These are phyloP conservation scores for Hypselothyrea guttata DNA, from an alignment of 2,888 invertebrate species.

Conservation along the genomic window DNA sequence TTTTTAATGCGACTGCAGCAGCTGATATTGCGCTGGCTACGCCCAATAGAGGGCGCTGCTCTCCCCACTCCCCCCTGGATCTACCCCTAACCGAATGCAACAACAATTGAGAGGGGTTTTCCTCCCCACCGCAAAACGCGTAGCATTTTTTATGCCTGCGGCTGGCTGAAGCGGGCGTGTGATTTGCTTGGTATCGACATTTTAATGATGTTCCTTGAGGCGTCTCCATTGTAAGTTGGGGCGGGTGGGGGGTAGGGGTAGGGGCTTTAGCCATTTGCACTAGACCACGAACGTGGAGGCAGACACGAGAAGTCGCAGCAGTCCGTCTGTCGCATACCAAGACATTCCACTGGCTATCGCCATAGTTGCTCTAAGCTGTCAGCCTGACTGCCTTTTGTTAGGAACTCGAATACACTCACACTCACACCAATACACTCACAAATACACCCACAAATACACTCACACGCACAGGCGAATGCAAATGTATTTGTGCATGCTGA, in stretches of 20 bases:
- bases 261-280: constrained; percentile 46
- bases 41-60: constrained; percentile 32
- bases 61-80: not conserved
- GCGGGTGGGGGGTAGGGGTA: not conserved
- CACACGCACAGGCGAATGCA: constrained; percentile 7
- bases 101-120: constrained; percentile 6
- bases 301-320: constrained; percentile 6
- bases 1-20: constrained; percentile 66
- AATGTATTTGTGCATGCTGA: constrained; percentile 12
- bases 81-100: not conserved
- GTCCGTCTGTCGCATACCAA: constrained; percentile 37
- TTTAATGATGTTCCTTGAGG: constrained; percentile 80
- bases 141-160: constrained; percentile 57
- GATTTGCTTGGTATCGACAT: constrained; percentile 80
- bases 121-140: constrained; percentile 60
- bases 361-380: constrained; percentile 47
- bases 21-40: constrained; percentile 66
- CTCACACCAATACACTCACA: not conserved
- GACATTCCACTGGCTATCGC: constrained; percentile 54
- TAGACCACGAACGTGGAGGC: not conserved
- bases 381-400: constrained; percentile 45
- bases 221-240: constrained; percentile 59
- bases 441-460: not conserved
- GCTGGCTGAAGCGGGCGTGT: constrained; percentile 69
- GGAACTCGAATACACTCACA: not conserved